Percentiles rank a stretch among this genome's conserved stretches.
Conservation (phyloP, 1,140 invertebrate species). For the Macrostomum lignano region DNA sequence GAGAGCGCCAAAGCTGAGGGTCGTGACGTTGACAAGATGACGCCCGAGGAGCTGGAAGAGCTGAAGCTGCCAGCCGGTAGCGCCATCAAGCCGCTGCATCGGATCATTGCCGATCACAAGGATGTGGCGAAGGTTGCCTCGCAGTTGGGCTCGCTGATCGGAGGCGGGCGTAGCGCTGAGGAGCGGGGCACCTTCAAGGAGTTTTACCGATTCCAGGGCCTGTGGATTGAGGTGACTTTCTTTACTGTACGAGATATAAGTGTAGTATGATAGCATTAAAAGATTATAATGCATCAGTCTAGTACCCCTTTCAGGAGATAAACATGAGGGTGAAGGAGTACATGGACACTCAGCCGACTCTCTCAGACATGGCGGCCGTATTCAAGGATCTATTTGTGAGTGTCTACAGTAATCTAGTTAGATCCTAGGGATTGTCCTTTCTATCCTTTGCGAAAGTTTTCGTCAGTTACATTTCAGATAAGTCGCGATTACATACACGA, state of each 20-base stretch:
- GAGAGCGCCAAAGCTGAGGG: slow-evolving; percentile 13
- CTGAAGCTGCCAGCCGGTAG: slow-evolving; percentile 14
- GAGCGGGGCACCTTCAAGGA: slow-evolving; percentile 17
- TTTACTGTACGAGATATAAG: too few relatives aligned
- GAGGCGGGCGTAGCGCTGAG: slow-evolving; percentile 20
- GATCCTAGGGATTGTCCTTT: not conserved
- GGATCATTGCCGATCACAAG: slow-evolving; percentile 26
- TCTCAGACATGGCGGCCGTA: slow-evolving; percentile 50
- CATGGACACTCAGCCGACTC: slow-evolving; percentile 37
- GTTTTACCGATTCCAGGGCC: slow-evolving; percentile 18
- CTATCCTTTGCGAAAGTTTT: too few relatives aligned
- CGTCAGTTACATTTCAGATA: too few relatives aligned
- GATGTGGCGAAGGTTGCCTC: slow-evolving; percentile 28
- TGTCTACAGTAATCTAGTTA: not conserved
- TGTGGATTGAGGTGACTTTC: slow-evolving; percentile 24
- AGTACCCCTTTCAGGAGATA: slow-evolving; percentile 32
- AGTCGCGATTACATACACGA: too few relatives aligned
- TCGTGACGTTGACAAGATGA: slow-evolving; percentile 19
- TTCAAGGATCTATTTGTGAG: slow-evolving; percentile 30
- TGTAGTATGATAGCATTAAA: too few relatives aligned
- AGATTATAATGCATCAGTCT: too few relatives aligned
- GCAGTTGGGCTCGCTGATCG: slow-evolving; percentile 25
- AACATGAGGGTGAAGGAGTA: slow-evolving; percentile 45
- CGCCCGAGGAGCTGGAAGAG: slow-evolving; percentile 18
- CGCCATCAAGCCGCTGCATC: slow-evolving; percentile 20